These are phyloP conservation scores for human DNA, from an alignment of 2,113 vertebrate genomes.

Conservation along the genomic window GRCh38 chr2:132412001-132412500, in stretches of 20 bases:
- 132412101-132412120: background rate
- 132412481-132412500: background rate
- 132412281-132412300: too few species aligned
- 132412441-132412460: too few species aligned
- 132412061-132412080: background rate
- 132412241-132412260: background rate
- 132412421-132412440: too few species aligned
- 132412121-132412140: background rate
- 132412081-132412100: background rate
- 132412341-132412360: background rate
- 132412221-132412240: background rate
- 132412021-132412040: background rate
- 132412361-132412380: too few species aligned
- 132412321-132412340: background rate
- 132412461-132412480: too few species aligned
- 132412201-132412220: background rate
- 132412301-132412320: background rate
- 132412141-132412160: background rate
- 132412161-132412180: background rate
- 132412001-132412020: background rate
- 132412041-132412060: background rate
- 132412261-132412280: fast-evolving
- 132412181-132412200: background rate
- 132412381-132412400: too few species aligned
- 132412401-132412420: too few species aligned